A percentile compares a stretch with the other conserved stretches of the same genome.
phyloP scores from a whole-genome alignment of 2,797 vertebrate species.

The Apodemus agrarius region DNA sequence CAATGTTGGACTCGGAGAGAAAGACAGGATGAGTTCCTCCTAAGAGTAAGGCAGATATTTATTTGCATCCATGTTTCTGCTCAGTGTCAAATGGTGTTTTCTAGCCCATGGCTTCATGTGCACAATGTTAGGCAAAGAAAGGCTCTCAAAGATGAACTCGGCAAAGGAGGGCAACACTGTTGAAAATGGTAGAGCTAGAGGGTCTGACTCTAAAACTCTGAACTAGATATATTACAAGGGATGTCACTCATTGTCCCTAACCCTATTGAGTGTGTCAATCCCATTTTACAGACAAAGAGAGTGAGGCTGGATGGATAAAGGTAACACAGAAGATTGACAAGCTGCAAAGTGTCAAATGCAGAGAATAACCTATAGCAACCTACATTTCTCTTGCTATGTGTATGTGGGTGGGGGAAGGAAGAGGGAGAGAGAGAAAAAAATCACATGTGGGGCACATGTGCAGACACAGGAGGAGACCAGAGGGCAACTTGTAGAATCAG shows the following conservation, averaged over 20 bases:
- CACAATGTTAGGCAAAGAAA: not conserved
- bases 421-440: not conserved
- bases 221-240: not conserved
- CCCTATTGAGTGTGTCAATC: not conserved
- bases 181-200: not conserved
- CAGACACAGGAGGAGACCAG: not conserved
- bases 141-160: conserved; percentile 6
- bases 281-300: conserved; percentile 16
- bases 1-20: fast-evolving
- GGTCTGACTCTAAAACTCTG: not conserved
- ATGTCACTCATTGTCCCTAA: not conserved
- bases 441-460: not conserved
- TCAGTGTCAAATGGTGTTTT: fast-evolving
- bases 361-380: not conserved
- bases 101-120: not conserved
- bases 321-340: not conserved
- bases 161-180: not conserved
- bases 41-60: not conserved
- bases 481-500: not conserved
- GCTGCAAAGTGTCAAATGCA: not conserved
- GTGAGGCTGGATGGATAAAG: not conserved
- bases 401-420: not conserved
- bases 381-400: not conserved
- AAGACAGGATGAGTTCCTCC: fast-evolving
- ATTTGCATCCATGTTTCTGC: not conserved